Conservation (phyloP, 2,797 vertebrate genomes). For the Microhierax caerulescens region DNA sequence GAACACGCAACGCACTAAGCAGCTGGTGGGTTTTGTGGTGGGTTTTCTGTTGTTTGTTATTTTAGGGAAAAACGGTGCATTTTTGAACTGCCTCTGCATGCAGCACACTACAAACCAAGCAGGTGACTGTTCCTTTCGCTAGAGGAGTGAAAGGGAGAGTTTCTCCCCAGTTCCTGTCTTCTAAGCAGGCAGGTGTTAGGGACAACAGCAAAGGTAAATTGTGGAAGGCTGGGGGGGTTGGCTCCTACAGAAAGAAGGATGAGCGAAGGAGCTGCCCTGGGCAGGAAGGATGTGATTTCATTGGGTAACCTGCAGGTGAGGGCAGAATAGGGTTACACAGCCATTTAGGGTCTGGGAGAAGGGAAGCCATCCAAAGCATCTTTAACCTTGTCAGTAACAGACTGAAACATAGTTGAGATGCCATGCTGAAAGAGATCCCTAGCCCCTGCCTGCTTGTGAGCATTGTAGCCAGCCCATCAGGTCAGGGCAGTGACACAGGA, state of each 20-base stretch:
- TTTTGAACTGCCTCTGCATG: neutral
- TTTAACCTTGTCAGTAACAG: neutral
- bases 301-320: neutral
- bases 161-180: neutral
- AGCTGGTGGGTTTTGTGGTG: neutral
- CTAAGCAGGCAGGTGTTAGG: neutral
- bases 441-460: neutral
- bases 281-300: neutral
- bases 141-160: neutral
- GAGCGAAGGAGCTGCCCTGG: neutral
- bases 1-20: neutral
- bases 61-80: neutral
- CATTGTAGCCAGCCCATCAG: neutral
- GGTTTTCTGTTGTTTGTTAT: neutral
- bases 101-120: neutral
- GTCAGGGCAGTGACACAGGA: neutral
- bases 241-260: neutral
- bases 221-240: neutral
- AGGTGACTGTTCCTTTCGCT: neutral
- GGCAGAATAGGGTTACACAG: neutral
- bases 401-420: neutral
- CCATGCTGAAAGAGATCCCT: neutral
- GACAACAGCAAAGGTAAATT: neutral
- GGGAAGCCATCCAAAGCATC: neutral
- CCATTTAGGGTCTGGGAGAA: neutral